Evolutionary conservation across 2,113 vertebrate genomes (phyloP), one percentile per base, ranked within the genome.

Genomic region (Cnemophilus loriae): DNA sequence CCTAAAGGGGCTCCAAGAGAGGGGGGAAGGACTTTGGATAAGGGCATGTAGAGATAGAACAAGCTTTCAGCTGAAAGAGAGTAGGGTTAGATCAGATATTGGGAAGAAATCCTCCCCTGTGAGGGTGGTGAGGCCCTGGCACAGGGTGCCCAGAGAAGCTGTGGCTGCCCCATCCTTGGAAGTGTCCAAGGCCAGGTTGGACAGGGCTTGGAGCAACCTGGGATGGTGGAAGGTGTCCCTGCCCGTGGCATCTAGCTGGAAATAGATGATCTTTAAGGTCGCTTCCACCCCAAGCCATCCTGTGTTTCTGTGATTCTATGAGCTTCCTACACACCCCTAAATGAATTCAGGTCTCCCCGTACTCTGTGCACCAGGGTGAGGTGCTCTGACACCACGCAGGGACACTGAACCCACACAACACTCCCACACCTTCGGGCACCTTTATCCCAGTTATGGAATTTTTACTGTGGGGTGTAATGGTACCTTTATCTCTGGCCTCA

Each of bases 201-300:
- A 22, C 0, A 0, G 41, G 30, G 20, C 30, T 61, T 19, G 70
- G 52, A 83, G 17, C 11, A 41, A 0, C 7, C 21, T 61, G 70
- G 11, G 20, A 3, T 0, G 3, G 17, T 27, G 30, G 21, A 8
- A 76, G 2, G 0, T 61, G 78, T 27, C 20, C 11, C 70, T 68
- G 41, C 21, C 39, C 2, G 1, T 26, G 47, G 14, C 14, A 83
- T 6, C 5, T 15, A 3, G 7, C 2, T 65, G 24, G 17, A 4
- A 19, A 4, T 0, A 46, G n/a, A 53, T 41, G 11, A 53, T 4
- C 24, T 55, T 22, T 26, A 55, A 59, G 6, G n/a, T 16, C 15
- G 8, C 35, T 83, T 53, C 47, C 21, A 69, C 19, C 18, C 8
- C 63, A 76, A 55, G 11, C 10, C 10, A 35, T 10, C 6, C 15